Evolutionary conservation across 2,797 vertebrate genomes (phyloP).

Genomic region (Tokudaia muenninki): DNA sequence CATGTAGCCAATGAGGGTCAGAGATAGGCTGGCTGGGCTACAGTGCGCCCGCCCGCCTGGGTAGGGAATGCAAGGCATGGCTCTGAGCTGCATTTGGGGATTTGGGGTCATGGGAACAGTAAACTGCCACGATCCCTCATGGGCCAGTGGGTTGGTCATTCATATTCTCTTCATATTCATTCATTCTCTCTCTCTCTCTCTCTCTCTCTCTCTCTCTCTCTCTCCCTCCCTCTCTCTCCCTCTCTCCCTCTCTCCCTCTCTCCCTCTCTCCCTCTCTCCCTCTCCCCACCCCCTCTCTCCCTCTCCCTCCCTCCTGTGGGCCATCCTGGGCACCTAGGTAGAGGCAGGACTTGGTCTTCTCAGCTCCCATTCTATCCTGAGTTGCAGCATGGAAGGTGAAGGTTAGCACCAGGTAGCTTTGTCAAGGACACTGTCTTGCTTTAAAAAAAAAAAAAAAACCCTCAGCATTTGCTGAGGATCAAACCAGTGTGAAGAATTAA

Average conservation of each 20-base stretch:
- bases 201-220: too few relatives aligned
- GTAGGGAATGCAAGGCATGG: neutral
- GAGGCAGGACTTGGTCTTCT: too few relatives aligned
- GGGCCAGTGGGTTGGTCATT: neutral
- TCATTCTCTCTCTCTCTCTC: too few relatives aligned
- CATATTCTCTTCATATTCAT: too few relatives aligned
- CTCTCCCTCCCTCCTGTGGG: too few relatives aligned
- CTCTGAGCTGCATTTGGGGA: too few relatives aligned
- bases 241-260: too few relatives aligned
- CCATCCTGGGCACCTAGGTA: neutral
- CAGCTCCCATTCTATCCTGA: neutral
- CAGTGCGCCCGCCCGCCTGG: fast-evolving
- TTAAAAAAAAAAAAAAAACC: neutral
- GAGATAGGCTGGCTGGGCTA: neutral
- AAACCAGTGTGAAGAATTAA: neutral
- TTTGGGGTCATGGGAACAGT: neutral
- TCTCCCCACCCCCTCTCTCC: too few relatives aligned
- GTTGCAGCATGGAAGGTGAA: neutral
- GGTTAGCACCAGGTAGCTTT: neutral
- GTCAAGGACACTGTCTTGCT: neutral
- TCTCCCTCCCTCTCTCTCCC: too few relatives aligned
- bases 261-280: too few relatives aligned
- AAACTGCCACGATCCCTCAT: too few relatives aligned
- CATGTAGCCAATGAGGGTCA: neutral
- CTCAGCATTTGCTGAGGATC: neutral